Base-by-base conservation (phyloP, 2,113 vertebrate species). In the Pomatorhinus ruficollis region DNA sequence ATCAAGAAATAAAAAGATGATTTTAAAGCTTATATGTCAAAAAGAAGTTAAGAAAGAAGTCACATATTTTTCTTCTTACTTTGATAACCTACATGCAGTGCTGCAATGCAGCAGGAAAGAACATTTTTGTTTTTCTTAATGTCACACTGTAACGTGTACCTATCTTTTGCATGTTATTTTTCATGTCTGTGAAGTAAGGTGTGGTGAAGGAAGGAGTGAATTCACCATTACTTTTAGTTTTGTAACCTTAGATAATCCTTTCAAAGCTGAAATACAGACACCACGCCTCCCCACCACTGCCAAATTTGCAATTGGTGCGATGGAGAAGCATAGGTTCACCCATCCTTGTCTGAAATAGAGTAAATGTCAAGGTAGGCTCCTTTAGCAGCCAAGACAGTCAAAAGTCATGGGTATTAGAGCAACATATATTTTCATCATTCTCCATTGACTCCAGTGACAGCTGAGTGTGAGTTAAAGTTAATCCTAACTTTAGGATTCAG, bases 201-300 rank as follows among this genome's bases (percentile, higher is more conserved):
- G 15, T 57, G 28, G 22, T 53, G 23, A 70, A 81, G 13, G 11
- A 57, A 18, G 8, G 17, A 79, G 15, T 19, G 53, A 78, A 71
- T 54, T 74, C 13, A 57, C 6, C 15, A n/a, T 8, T 53, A 16
- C 31, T 84, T 90, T 78, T 66, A 35, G 21, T 65, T 84, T 70
- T 74, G 7, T 35, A 50, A n/a, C 1, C 3, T 75, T 71, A 39
- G 3, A 4, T n/a, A 33, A 59, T 23, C 18, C 39, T 71, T 44
- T 24, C 27, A 50, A 81, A 20, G 16, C 14, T 56, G 24, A 91
- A 30, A 12, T 61, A 59, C 3, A 65, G 23, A 47, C 5, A 19
- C 2, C 2, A 12, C 0, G 1, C 14, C 11, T 18, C 5, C 5
- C 1, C 7, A 14, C 3, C 8, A 6, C 27, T 28, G 11, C 4